Evolutionary conservation across 1,140 invertebrate genomes (phyloP).

Genomic region (Geopemphigus sp.): DNA sequence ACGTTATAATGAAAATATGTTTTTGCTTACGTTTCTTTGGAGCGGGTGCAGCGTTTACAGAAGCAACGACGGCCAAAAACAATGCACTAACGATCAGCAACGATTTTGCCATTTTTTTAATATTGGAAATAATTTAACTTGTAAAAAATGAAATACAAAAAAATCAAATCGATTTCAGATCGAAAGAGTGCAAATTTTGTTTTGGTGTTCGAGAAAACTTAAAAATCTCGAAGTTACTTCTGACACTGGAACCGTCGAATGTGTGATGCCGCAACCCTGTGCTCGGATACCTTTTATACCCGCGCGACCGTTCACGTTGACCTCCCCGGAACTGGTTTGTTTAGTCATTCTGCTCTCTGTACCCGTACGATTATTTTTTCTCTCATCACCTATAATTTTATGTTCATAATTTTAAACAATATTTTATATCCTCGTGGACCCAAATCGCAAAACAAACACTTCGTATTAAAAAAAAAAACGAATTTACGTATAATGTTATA

Average conservation of each 20-base stretch:
- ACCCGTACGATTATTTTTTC: neutral
- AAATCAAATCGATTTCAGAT: slow-evolving; percentile 33
- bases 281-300: slow-evolving; percentile 20
- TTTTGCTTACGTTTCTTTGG: slow-evolving; percentile 40
- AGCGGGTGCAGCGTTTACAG: slow-evolving; percentile 34
- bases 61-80: slow-evolving; percentile 46
- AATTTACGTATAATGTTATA: no score
- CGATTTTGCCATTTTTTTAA: slow-evolving; percentile 41
- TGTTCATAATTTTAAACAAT: neutral
- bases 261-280: slow-evolving; percentile 41
- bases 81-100: slow-evolving; percentile 39
- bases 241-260: slow-evolving; percentile 44
- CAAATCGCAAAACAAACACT: neutral
- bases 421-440: neutral
- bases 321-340: slow-evolving; percentile 25
- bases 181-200: slow-evolving; percentile 7
- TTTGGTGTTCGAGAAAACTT: slow-evolving; percentile 42
- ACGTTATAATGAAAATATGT: neutral
- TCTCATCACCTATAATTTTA: neutral
- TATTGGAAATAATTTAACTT: neutral
- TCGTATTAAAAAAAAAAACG: neutral
- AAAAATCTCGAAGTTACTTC: slow-evolving; percentile 40
- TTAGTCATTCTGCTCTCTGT: neutral
- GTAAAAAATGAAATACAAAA: slow-evolving; percentile 15
- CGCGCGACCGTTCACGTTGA: neutral